phyloP scores from a whole-genome alignment of 2,113 vertebrate species.

The Aegypius monachus region DNA sequence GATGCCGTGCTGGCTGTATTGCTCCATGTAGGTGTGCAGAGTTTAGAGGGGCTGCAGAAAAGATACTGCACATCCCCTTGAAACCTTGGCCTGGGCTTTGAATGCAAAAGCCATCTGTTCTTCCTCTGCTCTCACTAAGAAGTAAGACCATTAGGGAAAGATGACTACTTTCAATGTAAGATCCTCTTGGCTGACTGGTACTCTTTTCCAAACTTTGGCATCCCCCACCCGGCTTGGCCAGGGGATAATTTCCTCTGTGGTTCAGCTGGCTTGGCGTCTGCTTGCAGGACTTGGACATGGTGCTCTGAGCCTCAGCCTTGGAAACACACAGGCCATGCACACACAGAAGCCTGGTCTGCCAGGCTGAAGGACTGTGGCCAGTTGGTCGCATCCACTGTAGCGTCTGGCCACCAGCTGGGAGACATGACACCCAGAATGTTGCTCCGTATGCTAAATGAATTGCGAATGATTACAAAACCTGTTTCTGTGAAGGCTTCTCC shows the following conservation, averaged over 20 bases:
- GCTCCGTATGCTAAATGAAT: conserved; percentile 59
- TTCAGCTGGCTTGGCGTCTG: conserved; percentile 14
- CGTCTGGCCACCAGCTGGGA: conserved; percentile 59
- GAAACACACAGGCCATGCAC: background rate
- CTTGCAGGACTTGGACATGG: conserved; percentile 1
- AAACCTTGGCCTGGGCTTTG: background rate
- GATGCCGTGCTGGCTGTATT: accelerated
- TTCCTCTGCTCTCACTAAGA: background rate
- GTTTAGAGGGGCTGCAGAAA: background rate
- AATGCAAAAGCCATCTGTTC: background rate
- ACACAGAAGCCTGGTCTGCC: background rate
- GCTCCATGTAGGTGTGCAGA: background rate
- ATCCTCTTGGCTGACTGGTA: background rate
- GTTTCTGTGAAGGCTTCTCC: conserved; percentile 41
- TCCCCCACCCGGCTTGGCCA: background rate
- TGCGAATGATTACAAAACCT: conserved; percentile 32
- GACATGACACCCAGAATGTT: conserved; percentile 41
- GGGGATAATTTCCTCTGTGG: conserved; percentile 3
- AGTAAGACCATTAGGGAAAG: background rate
- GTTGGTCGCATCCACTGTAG: conserved; percentile 11
- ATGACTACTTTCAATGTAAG: background rate
- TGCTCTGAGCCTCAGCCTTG: conserved; percentile 1
- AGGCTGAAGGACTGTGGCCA: conserved; percentile 39
- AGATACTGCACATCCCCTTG: background rate
- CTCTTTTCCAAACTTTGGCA: conserved; percentile 20